Evolutionary conservation across 2,797 vertebrate species (phyloP).

Genomic region (Knipowitschia caucasica): DNA sequence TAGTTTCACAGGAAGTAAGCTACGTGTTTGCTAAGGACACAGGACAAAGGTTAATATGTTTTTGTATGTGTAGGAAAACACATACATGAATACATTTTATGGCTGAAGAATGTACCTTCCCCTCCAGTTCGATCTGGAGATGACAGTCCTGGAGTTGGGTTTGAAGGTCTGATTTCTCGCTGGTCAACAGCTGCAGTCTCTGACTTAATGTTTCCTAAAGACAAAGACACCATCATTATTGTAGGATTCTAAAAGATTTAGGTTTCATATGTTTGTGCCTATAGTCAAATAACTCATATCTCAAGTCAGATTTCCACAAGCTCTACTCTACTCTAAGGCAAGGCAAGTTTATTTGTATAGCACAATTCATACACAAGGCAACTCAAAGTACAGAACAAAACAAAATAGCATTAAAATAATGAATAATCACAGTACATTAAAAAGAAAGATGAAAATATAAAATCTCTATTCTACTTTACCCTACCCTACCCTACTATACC

Average conservation of each 20-base stretch:
- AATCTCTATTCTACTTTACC: no score
- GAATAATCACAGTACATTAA: no score
- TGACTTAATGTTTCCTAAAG: constrained; percentile 77
- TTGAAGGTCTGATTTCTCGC: constrained; percentile 79
- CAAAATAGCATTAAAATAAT: no score
- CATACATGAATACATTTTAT: constrained; percentile 1
- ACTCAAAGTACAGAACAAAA: no score
- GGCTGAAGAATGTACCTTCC: constrained; percentile 71
- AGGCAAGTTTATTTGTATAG: no score
- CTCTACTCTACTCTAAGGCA: no score
- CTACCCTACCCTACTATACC: no score
- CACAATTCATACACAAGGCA: no score
- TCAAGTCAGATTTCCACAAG: no score
- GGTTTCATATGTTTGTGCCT: no score
- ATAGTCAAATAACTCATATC: no score
- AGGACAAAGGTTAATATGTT: constrained; percentile 23
- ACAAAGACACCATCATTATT: constrained; percentile 17
- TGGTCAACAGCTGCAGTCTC: constrained; percentile 77
- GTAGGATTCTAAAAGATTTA: not conserved
- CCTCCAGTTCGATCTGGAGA: constrained; percentile 79
- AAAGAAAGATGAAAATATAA: no score
- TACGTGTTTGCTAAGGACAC: constrained; percentile 29
- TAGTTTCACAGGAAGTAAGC: constrained; percentile 58
- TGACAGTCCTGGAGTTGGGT: constrained; percentile 80
- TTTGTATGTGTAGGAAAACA: constrained; percentile 13